phyloP scores from a whole-genome alignment of 2,113 vertebrate species.

The Albula glossodonta region DNA sequence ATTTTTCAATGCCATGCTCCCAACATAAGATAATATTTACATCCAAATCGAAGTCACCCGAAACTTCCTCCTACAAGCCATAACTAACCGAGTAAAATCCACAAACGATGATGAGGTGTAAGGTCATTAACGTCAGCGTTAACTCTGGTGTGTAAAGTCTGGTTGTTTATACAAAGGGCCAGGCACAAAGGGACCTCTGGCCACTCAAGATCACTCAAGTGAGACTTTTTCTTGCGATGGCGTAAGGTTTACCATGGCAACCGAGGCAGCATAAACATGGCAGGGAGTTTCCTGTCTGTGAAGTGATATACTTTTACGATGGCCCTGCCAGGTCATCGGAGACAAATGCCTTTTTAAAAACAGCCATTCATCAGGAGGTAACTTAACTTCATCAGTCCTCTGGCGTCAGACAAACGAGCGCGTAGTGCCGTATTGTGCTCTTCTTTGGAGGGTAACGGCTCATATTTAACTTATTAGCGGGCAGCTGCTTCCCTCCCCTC shows the following conservation, averaged over 20 bases:
- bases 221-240: constrained; percentile 49
- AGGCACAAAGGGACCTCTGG: background rate
- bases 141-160: background rate
- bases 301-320: constrained; percentile 13
- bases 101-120: background rate
- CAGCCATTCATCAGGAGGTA: constrained; percentile 49
- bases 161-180: background rate
- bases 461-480: constrained; percentile 70
- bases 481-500: constrained; percentile 67
- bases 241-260: constrained; percentile 54
- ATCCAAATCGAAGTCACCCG: background rate
- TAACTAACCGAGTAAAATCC: background rate
- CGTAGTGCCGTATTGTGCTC: constrained; percentile 67
- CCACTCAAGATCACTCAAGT: constrained; percentile 6
- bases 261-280: constrained; percentile 38
- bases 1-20: background rate
- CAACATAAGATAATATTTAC: background rate
- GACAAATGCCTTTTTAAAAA: background rate
- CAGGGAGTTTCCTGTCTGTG: constrained; percentile 35
- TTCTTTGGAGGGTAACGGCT: constrained; percentile 77
- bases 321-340: constrained; percentile 3
- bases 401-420: constrained; percentile 56
- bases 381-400: constrained; percentile 68
- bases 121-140: background rate
- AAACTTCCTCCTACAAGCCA: background rate